phyloP scores from a whole-genome alignment of 2,888 invertebrate species.

The Cryptophagus acutangulus region DNA sequence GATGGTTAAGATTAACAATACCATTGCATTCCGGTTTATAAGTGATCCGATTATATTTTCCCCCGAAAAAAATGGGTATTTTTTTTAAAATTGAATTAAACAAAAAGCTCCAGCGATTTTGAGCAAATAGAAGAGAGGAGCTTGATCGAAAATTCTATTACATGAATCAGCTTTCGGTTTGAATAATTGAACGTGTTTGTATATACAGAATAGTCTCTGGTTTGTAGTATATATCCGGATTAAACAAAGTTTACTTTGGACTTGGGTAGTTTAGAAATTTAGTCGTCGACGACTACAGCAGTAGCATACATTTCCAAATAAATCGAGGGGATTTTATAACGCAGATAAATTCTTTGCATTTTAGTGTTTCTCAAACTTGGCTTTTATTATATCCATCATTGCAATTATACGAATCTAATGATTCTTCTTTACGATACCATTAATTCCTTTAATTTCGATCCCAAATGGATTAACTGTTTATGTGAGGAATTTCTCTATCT shows the following conservation, averaged over 20 bases:
- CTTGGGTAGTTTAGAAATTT: slow-evolving; percentile 23
- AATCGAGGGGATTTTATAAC: slow-evolving; percentile 2
- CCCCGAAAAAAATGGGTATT: no score
- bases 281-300: background rate
- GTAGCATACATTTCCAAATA: slow-evolving; percentile 16
- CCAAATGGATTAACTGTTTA: no score
- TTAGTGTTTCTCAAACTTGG: no score
- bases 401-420: background rate
- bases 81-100: no score
- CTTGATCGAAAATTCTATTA: slow-evolving; percentile 41
- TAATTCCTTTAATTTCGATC: background rate
- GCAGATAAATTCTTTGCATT: slow-evolving; percentile 3
- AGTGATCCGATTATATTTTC: no score
- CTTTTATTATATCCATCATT: slow-evolving; percentile 4
- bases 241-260: slow-evolving; percentile 32
- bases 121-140: slow-evolving; percentile 25
- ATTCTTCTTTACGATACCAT: background rate
- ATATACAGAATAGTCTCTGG: slow-evolving; percentile 32
- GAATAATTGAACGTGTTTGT: slow-evolving; percentile 36
- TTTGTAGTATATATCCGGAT: slow-evolving; percentile 34
- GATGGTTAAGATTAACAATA: no score
- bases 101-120: slow-evolving; percentile 24
- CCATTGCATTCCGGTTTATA: no score
- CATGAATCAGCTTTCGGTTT: slow-evolving; percentile 35
- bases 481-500: no score